Base-by-base conservation (phyloP, 2,797 vertebrate species). In the Tiaroga cobitis region DNA sequence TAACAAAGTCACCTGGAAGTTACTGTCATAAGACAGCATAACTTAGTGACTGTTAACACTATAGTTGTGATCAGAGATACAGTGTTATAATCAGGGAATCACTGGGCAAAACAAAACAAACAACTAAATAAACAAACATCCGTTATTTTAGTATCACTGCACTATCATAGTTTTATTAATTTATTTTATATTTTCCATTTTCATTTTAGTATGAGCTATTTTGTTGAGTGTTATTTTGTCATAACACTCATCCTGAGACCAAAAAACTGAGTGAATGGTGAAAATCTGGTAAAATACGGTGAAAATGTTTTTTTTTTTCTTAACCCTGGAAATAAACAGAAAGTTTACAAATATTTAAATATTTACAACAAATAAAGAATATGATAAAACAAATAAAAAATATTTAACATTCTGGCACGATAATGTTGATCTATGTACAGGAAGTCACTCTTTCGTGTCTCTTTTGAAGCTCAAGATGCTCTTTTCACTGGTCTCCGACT, bases 1-100 rank as follows among this genome's bases (percentile, higher is more conserved):
- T 82, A 43, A 43, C 37, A 34, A 74, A 59, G 75, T 85, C 82
- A 74, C n/a, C 13, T 43, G 18, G 32, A 65, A 26, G 29, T 75
- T 74, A 49, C 79, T 46, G 65, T 69, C 79, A 49, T 32, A 26
- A 18, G 8, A 16, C 34, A 39, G 54, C 24, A 39, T 77, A 51
- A 37, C 6, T 24, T 21, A 39, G 13, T 39, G 37, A 59, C 51
- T 39, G 32, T 77, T 59, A 7, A 56, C 16, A 15, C 74, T 56
- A 16, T 24, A 37, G 73, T 24, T 74, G 29, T 75, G 73, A 54
- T 59, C 32, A 59, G 74, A n/a, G 19, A 4, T n/a, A 37, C 6
- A 15, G 2, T 19, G 11, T 15, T 74, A 24, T 37, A 76, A 56
- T 56, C 10, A 2, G n/a, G 19, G 19, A 76, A 56, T n/a, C 0